phyloP scores from a whole-genome alignment of 1,140 invertebrate species.

The Glossosoma conforme region DNA sequence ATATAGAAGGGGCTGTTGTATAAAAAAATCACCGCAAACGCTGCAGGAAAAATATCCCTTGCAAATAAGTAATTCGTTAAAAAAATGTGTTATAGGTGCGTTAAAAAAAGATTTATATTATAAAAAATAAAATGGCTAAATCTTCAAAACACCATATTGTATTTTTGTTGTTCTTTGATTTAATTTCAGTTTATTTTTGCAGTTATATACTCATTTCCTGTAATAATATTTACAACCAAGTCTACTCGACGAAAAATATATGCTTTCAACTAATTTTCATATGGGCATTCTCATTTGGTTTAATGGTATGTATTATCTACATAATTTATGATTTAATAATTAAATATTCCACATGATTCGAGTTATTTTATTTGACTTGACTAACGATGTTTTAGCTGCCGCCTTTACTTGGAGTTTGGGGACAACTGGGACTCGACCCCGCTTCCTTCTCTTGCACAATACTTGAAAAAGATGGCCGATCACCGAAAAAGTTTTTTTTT shows the following conservation, averaged over 20 bases:
- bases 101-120: no score
- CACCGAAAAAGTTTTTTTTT: slow-evolving; percentile 83
- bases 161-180: background rate
- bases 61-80: no score
- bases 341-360: no score
- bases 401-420: slow-evolving; percentile 77
- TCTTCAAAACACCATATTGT: no score
- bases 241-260: slow-evolving; percentile 69
- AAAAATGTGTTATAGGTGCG: no score
- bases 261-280: slow-evolving; percentile 68
- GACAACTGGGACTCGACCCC: slow-evolving; percentile 68
- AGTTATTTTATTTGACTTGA: no score
- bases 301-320: slow-evolving; percentile 49
- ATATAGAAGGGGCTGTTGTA: no score
- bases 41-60: no score
- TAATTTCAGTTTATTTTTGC: slow-evolving; percentile 34
- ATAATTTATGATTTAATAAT: no score
- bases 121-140: no score
- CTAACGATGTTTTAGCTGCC: slow-evolving; percentile 62
- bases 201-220: slow-evolving; percentile 80
- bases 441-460: slow-evolving; percentile 83
- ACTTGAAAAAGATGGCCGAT: slow-evolving; percentile 64
- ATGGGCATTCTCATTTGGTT: slow-evolving; percentile 66
- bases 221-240: slow-evolving; percentile 65
- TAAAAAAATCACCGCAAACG: no score